These are phyloP conservation scores for Rattus rattus DNA, from an alignment of 2,113 vertebrate species.

Conservation along the genomic window DNA sequence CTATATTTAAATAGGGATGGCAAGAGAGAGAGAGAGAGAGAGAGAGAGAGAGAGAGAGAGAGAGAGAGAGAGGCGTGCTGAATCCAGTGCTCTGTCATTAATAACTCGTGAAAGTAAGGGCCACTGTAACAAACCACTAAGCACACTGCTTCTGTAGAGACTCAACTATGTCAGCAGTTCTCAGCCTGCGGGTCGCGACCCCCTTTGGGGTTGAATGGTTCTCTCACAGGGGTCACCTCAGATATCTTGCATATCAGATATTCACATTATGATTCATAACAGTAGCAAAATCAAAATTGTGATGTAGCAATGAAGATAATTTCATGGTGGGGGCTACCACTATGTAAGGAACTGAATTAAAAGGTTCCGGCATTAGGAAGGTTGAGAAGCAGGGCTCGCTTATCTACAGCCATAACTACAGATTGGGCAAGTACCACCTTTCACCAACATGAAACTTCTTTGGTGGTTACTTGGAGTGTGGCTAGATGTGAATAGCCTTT, in stretches of 20 bases:
- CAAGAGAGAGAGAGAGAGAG: background rate
- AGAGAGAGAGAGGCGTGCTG: background rate
- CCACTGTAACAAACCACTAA: background rate
- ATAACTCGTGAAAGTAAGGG: background rate
- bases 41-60: too few relatives aligned
- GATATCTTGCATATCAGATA: background rate
- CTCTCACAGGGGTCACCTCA: background rate
- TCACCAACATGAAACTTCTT: conserved; percentile 12
- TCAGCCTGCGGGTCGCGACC: background rate
- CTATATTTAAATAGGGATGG: background rate
- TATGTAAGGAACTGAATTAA: background rate
- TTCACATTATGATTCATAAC: background rate
- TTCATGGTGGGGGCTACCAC: background rate
- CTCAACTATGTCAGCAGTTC: background rate
- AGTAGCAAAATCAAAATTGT: background rate
- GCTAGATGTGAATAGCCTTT: background rate
- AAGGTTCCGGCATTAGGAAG: background rate
- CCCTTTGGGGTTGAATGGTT: background rate
- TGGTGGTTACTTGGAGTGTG: conserved; percentile 57
- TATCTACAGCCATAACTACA: background rate
- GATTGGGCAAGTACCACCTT: background rate
- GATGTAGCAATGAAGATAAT: background rate
- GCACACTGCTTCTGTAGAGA: background rate
- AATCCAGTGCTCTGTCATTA: background rate
- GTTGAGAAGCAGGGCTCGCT: background rate